phyloP scores from a whole-genome alignment of 2,888 invertebrate species.

The Orthonychiurus folsomi region DNA sequence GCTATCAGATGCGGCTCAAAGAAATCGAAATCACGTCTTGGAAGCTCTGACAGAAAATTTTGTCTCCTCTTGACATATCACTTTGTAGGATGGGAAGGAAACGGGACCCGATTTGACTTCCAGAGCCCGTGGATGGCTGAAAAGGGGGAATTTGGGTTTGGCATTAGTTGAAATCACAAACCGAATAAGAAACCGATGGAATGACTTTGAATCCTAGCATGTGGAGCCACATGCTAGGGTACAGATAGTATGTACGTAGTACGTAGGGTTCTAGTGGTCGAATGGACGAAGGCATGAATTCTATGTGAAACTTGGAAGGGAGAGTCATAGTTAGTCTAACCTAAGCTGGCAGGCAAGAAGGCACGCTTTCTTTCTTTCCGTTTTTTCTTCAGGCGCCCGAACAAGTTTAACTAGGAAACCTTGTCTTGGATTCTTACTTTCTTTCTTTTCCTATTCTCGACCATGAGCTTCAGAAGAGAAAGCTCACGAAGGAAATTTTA shows the following conservation, averaged over 20 bases:
- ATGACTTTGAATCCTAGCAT: not conserved
- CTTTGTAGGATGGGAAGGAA: constrained; percentile 3
- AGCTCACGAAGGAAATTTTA: constrained; percentile 15
- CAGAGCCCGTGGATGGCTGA: not conserved
- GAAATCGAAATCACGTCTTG: constrained; percentile 20
- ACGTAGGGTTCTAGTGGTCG: too few species aligned
- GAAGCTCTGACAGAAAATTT: constrained; percentile 16
- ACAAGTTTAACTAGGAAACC: too few species aligned
- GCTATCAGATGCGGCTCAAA: constrained; percentile 20
- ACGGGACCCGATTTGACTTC: too few species aligned
- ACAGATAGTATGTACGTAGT: not conserved
- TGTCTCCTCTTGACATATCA: constrained; percentile 16
- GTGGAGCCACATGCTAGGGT: not conserved
- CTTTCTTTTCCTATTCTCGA: not conserved
- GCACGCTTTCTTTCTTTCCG: constrained; percentile 12
- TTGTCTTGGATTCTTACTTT: constrained; percentile 9
- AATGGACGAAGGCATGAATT: too few species aligned
- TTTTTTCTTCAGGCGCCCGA: too few species aligned
- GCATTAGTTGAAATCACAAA: not conserved
- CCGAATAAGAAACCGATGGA: not conserved
- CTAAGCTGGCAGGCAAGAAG: constrained; percentile 12
- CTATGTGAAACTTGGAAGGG: too few species aligned
- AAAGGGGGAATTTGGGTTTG: too few species aligned
- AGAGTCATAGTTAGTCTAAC: constrained; percentile 4
- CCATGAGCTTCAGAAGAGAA: not conserved